A percentile compares a stretch with the other conserved stretches of the same genome.
Conservation (phyloP, 2,113 vertebrate species). For the Pelecanoides urinatrix region DNA sequence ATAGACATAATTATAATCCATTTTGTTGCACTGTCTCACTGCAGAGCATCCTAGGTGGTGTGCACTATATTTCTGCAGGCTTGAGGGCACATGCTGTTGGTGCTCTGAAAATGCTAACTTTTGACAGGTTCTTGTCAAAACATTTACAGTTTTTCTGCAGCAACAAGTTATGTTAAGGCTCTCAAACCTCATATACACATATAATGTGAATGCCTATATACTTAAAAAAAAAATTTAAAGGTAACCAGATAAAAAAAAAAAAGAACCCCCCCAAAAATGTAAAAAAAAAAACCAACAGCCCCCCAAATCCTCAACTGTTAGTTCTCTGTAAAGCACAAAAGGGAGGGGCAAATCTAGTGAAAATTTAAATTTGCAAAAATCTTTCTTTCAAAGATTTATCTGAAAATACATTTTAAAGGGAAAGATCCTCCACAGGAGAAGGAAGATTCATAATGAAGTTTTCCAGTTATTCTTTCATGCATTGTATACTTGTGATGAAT, state of each 20-base stretch:
- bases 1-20: background rate
- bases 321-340: background rate
- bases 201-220: background rate
- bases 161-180: background rate
- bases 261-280: background rate
- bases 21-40: background rate
- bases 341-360: background rate
- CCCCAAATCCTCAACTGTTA: background rate
- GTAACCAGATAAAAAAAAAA: background rate
- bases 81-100: background rate
- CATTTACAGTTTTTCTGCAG: background rate
- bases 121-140: background rate
- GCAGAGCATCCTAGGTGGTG: background rate
- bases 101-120: background rate
- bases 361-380: background rate
- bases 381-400: background rate
- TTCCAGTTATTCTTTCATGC: background rate
- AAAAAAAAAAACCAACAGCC: background rate
- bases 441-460: background rate
- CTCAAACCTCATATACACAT: background rate
- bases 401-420: background rate
- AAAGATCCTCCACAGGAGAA: background rate
- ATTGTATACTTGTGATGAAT: background rate
- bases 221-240: background rate
- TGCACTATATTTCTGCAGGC: background rate